These are phyloP conservation scores for Aplodontia rufa DNA, from an alignment of 2,113 vertebrate genomes.

Conservation along the genomic window DNA sequence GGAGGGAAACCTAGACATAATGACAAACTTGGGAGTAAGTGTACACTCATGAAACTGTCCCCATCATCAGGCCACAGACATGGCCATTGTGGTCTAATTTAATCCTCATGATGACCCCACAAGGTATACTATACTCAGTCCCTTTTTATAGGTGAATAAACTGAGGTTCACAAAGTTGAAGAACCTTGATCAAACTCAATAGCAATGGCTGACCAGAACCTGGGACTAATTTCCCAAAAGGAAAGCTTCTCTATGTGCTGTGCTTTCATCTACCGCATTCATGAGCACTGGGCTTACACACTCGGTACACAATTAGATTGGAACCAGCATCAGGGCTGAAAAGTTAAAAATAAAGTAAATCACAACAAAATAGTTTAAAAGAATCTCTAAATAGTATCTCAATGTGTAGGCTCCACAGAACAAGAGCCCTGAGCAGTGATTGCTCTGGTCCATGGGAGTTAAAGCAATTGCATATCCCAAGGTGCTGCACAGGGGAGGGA, in stretches of 20 bases:
- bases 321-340: neutral
- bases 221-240: neutral
- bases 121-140: neutral
- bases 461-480: neutral
- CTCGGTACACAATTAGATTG: neutral
- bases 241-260: neutral
- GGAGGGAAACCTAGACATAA: neutral
- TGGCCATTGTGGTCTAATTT: neutral
- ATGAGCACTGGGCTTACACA: neutral
- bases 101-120: neutral
- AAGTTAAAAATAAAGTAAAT: neutral
- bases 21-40: neutral
- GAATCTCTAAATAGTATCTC: neutral
- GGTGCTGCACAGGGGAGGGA: no score
- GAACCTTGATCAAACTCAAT: neutral
- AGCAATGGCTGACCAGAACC: neutral
- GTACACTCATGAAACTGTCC: neutral
- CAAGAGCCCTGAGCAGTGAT: neutral
- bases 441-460: neutral
- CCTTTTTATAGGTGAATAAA: neutral
- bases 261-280: neutral
- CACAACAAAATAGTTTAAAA: neutral
- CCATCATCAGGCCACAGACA: neutral
- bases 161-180: neutral
- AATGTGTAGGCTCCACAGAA: neutral